Evolutionary conservation across 2,797 vertebrate species (phyloP).

Genomic region (Peromyscus aztecus): DNA sequence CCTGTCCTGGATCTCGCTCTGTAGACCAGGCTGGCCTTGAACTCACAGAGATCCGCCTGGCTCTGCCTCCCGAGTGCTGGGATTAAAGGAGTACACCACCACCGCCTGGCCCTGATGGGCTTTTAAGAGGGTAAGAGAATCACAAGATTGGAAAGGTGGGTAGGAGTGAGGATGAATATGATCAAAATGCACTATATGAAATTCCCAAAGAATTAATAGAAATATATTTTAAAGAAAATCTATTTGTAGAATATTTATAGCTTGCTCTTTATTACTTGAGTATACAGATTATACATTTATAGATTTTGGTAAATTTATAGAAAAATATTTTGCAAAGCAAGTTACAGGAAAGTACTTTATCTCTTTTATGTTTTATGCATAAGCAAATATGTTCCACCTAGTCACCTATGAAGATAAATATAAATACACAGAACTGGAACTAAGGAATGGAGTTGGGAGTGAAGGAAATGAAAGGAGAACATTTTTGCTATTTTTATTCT

Average conservation of each 20-base stretch:
- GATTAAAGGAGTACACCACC: no score
- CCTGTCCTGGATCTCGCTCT: no score
- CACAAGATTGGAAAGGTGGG: background rate
- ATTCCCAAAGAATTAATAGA: background rate
- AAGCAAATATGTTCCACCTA: background rate
- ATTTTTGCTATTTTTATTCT: slow-evolving; percentile 15
- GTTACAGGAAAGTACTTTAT: background rate
- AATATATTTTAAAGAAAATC: background rate
- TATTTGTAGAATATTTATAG: background rate
- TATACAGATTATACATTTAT: background rate
- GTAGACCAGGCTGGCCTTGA: no score
- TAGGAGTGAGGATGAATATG: background rate
- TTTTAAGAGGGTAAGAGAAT: background rate
- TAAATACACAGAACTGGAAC: background rate
- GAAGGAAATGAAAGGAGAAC: background rate
- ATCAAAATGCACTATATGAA: background rate
- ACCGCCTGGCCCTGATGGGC: no score
- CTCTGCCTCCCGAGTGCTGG: no score
- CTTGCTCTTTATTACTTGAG: background rate
- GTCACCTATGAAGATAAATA: background rate
- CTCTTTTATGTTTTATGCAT: background rate
- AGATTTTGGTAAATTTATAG: background rate
- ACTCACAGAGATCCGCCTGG: no score
- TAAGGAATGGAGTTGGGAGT: background rate
- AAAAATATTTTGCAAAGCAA: background rate